These are phyloP conservation scores for Holocentrus rufus DNA, from an alignment of 2,797 vertebrate species.

Conservation along the genomic window DNA sequence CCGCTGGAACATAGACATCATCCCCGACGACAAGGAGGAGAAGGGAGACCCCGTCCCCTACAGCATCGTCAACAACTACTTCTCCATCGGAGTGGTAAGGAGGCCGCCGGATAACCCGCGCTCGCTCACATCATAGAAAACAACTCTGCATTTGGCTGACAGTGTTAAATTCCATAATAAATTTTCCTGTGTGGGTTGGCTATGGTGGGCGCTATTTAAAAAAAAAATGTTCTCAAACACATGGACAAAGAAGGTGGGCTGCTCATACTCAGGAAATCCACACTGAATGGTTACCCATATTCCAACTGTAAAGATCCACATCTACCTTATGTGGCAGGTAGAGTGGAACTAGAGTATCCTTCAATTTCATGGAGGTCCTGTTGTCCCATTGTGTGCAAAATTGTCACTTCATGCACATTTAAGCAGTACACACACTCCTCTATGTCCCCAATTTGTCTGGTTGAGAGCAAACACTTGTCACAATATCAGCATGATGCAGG, in stretches of 20 bases:
- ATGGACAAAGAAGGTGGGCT: background rate
- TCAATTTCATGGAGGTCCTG: too few species aligned
- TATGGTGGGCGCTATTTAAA: background rate
- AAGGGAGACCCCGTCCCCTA: slow-evolving; percentile 92
- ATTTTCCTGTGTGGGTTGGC: background rate
- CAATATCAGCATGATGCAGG: slow-evolving; percentile 22
- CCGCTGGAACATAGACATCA: slow-evolving; percentile 92
- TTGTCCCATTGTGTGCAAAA: too few species aligned
- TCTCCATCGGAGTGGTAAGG: slow-evolving; percentile 97
- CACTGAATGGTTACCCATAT: background rate
- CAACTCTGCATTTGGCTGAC: background rate
- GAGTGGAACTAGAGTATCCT: too few species aligned
- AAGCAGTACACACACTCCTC: too few species aligned
- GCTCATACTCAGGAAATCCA: background rate
- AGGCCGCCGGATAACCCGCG: background rate
- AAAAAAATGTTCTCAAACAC: background rate
- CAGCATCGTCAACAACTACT: slow-evolving; percentile 97
- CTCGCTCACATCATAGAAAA: background rate
- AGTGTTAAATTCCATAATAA: background rate
- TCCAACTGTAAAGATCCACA: background rate
- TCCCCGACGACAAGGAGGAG: slow-evolving; percentile 88
- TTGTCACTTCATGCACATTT: too few species aligned
- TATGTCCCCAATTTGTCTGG: background rate
- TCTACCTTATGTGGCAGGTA: background rate
- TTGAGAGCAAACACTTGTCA: slow-evolving; percentile 14